Percentiles rank a stretch among this genome's conserved stretches.
Conservation (phyloP, 2,888 invertebrate genomes). For the Vanessa cardui region DNA sequence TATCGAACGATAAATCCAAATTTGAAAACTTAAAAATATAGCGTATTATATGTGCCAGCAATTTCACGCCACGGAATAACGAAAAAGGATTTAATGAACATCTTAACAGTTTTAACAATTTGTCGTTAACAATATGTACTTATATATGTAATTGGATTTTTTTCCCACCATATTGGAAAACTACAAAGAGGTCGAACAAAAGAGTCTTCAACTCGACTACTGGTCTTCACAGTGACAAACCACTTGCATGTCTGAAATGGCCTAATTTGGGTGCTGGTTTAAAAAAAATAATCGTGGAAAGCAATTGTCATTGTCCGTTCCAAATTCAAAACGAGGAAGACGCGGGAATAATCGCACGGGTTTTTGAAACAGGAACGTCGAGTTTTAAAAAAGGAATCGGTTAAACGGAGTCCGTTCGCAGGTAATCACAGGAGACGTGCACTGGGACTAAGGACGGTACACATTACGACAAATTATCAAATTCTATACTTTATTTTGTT, state of each 20-base stretch:
- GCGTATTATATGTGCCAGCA: too few species aligned
- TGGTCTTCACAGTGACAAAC: slow-evolving; percentile 74
- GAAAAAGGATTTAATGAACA: background rate
- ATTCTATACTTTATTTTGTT: background rate
- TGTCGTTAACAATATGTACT: background rate
- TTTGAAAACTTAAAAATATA: too few species aligned
- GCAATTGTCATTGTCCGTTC: slow-evolving; percentile 71
- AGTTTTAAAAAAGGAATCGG: slow-evolving; percentile 78
- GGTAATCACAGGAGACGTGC: slow-evolving; percentile 78
- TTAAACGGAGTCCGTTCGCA: slow-evolving; percentile 80
- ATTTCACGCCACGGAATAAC: background rate
- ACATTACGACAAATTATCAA: slow-evolving; percentile 38
- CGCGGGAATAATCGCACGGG: slow-evolving; percentile 75
- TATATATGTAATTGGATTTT: background rate
- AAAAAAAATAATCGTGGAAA: slow-evolving; percentile 61
- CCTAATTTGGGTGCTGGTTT: slow-evolving; percentile 61
- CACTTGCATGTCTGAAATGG: slow-evolving; percentile 64
- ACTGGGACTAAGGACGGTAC: slow-evolving; percentile 54
- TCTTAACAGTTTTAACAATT: background rate
- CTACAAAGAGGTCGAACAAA: slow-evolving; percentile 17
- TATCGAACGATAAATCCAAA: too few species aligned
- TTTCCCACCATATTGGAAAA: background rate
- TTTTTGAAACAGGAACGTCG: slow-evolving; percentile 77
- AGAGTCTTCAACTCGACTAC: slow-evolving; percentile 45
- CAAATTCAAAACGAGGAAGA: slow-evolving; percentile 80